These are phyloP conservation scores for Osmerus eperlanus DNA, from an alignment of 2,113 vertebrate species.

Conservation along the genomic window DNA sequence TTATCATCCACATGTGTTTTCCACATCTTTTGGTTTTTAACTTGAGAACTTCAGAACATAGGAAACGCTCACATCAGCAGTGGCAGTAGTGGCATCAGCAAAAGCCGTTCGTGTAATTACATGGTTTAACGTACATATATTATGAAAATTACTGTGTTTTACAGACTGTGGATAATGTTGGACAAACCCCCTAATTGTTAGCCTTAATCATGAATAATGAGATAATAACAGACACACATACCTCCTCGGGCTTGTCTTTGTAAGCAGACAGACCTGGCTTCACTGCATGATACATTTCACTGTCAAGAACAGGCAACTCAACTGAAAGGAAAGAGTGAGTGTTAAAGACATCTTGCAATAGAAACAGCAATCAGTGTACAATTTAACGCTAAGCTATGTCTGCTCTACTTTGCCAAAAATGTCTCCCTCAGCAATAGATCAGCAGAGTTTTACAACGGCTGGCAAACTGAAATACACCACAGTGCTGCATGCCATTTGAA, in stretches of 20 bases:
- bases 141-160: constrained; percentile 43
- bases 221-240: constrained; percentile 58
- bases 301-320: constrained; percentile 86
- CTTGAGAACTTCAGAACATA: background rate
- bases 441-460: too few relatives aligned
- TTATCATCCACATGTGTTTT: background rate
- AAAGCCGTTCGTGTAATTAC: constrained; percentile 45
- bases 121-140: constrained; percentile 45
- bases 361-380: background rate
- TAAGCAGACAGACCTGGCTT: constrained; percentile 96
- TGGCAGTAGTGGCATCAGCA: constrained; percentile 29
- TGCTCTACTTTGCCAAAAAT: too few relatives aligned
- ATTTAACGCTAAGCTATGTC: too few relatives aligned
- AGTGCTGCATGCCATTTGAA: background rate
- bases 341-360: constrained; percentile 17
- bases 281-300: constrained; percentile 93
- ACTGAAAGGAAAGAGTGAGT: constrained; percentile 48
- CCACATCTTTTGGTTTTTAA: constrained; percentile 2
- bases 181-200: constrained; percentile 33
- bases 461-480: too few relatives aligned
- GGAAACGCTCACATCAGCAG: constrained; percentile 4
- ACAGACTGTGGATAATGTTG: background rate
- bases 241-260: constrained; percentile 86
- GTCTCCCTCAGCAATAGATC: too few relatives aligned
- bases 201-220: constrained; percentile 39